Percentiles rank a stretch among this genome's conserved stretches.
These are phyloP conservation scores for Pachycephala philippinensis DNA, from an alignment of 2,113 vertebrate species.

Conservation along the genomic window DNA sequence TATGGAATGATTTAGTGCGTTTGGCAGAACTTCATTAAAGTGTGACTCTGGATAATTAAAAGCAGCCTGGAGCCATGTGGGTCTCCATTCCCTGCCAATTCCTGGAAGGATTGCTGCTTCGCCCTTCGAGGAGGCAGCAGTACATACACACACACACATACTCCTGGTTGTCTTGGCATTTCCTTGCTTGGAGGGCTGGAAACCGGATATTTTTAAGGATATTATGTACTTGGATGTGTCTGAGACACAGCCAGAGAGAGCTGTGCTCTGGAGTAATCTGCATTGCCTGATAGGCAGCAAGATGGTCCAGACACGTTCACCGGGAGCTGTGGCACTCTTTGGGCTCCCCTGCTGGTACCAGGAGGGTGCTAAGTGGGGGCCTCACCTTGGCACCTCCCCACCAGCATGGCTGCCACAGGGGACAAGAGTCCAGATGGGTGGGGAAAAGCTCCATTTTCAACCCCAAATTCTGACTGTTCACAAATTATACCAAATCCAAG, in stretches of 20 bases:
- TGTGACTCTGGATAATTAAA: slow-evolving; percentile 32
- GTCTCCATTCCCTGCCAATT: background rate
- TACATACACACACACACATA: background rate
- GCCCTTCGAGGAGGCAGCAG: background rate
- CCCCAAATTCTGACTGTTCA: background rate
- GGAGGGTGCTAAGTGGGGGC: background rate
- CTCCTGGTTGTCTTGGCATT: background rate
- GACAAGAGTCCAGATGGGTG: background rate
- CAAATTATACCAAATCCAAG: background rate
- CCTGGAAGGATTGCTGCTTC: background rate
- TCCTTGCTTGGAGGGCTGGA: background rate
- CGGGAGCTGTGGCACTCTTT: background rate
- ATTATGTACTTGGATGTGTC: background rate
- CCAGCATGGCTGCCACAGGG: rapidly evolving
- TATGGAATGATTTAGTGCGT: background rate
- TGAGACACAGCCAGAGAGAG: background rate
- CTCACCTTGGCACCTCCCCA: background rate
- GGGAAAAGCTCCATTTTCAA: background rate
- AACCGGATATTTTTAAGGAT: background rate
- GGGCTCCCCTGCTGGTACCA: background rate
- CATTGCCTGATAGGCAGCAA: background rate
- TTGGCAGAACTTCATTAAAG: slow-evolving; percentile 18
- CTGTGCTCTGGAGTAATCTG: background rate
- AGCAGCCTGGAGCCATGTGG: slow-evolving; percentile 7
- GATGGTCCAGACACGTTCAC: background rate